Conservation (phyloP, 2,113 vertebrate genomes). For the Pelvicachromis taeniatus region DNA sequence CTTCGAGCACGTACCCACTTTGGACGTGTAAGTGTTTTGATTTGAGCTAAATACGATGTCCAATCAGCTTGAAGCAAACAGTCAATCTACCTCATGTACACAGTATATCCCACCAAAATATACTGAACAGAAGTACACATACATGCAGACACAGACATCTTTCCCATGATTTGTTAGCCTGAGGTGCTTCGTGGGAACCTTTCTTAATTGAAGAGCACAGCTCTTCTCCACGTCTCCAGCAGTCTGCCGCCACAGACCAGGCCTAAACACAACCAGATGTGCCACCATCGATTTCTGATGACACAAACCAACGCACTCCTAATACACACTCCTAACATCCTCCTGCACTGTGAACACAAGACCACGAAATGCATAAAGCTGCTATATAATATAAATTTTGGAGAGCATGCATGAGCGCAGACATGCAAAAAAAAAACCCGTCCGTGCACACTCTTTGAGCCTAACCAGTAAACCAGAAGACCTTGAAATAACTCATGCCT, state of each 20-base stretch:
- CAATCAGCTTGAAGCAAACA: not conserved
- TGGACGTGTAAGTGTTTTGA: not conserved
- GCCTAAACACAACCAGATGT: conserved; percentile 73
- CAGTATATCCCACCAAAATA: not conserved
- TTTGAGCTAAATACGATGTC: conserved; percentile 6
- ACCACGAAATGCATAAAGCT: conserved; percentile 39
- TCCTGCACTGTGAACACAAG: not conserved
- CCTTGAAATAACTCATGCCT: conserved; percentile 43
- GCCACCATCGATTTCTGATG: conserved; percentile 57
- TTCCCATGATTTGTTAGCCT: conserved; percentile 9
- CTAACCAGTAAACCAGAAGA: conserved; percentile 17
- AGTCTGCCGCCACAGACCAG: conserved; percentile 64
- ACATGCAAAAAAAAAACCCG: not conserved
- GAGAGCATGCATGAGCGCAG: not conserved
- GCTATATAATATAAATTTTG: conserved; percentile 3
- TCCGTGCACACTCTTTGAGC: conserved; percentile 17
- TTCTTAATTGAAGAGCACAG: conserved; percentile 66
- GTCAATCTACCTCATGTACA: not conserved
- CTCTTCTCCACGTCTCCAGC: conserved; percentile 59
- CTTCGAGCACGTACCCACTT: not conserved
- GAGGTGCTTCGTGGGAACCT: conserved; percentile 62
- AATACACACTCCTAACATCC: conserved; percentile 50
- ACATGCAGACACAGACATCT: not conserved
- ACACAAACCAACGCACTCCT: conserved; percentile 24
- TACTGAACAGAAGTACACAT: not conserved